Conservation (phyloP, 2,113 vertebrate species). For the Cavia porcellus region DNA sequence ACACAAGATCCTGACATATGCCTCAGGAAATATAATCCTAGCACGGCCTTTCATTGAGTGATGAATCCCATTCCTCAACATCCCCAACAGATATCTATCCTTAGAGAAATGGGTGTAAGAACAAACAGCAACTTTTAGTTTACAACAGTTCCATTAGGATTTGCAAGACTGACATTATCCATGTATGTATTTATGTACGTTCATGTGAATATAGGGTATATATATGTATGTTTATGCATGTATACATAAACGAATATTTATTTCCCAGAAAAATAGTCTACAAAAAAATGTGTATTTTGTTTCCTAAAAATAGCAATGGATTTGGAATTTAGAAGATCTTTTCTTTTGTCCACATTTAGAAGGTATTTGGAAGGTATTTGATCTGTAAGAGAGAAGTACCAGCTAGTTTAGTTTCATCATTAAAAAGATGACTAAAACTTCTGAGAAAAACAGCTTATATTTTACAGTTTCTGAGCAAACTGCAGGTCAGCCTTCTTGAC, state of each 20-base stretch:
- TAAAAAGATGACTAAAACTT: background rate
- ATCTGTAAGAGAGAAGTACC: background rate
- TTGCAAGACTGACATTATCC: background rate
- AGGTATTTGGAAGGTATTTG: background rate
- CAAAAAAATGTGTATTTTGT: background rate
- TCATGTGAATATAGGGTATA: background rate
- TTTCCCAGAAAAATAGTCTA: background rate
- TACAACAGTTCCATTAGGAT: background rate
- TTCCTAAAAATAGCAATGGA: background rate
- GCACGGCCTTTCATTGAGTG: background rate
- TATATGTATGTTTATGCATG: background rate
- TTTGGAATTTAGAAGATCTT: slow-evolving; percentile 8
- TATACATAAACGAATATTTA: background rate
- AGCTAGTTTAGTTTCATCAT: background rate
- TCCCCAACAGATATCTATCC: background rate
- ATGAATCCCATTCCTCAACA: background rate
- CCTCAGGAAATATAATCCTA: background rate
- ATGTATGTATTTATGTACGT: background rate
- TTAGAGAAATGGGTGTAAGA: background rate
- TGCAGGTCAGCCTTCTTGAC: background rate
- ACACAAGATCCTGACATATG: background rate
- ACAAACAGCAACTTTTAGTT: background rate
- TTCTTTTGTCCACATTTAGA: background rate
- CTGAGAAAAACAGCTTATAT: background rate
- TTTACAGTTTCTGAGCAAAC: background rate